phyloP scores from a whole-genome alignment of 30 jellyfish, hydroid and myxozoan species.

The Mastigias papua region DNA sequence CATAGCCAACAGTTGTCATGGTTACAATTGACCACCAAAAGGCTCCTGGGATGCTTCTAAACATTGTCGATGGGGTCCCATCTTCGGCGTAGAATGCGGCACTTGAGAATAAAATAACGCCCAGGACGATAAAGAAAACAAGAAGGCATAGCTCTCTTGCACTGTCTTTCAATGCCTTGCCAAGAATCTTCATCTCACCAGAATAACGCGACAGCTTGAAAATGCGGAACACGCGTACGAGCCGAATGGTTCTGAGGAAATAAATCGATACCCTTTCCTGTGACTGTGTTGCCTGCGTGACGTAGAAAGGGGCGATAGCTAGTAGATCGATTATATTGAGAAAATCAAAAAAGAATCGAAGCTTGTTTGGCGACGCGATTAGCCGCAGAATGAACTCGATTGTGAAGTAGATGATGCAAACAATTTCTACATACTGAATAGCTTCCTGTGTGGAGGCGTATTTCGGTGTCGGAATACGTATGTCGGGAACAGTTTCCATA shows the following conservation, averaged over 20 bases:
- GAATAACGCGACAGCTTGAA: constrained; percentile 96
- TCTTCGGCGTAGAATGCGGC: constrained; percentile 97
- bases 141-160: constrained; percentile 93
- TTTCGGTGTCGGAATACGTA: constrained; percentile 20
- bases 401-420: constrained; percentile 88
- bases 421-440: constrained; percentile 68
- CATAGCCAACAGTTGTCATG: constrained; percentile 99
- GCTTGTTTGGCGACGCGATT: constrained; percentile 84
- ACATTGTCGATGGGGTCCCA: constrained; percentile 73
- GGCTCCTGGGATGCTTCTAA: constrained; percentile 94
- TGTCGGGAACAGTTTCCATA: constrained; percentile 89
- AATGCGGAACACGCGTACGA: constrained; percentile 95
- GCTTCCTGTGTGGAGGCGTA: constrained; percentile 18
- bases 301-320: constrained; percentile 94
- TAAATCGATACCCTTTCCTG: constrained; percentile 84
- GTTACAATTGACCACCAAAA: constrained; percentile 99
- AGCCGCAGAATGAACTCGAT: constrained; percentile 84
- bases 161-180: constrained; percentile 93
- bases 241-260: constrained; percentile 92
- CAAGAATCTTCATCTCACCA: constrained; percentile 96
- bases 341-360: constrained; percentile 73
- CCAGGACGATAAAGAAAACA: constrained; percentile 90
- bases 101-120: constrained; percentile 93
- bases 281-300: constrained; percentile 62
- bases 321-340: constrained; percentile 85